Base-by-base conservation (phyloP, 2,113 vertebrate species). In the Mustela nigripes region DNA sequence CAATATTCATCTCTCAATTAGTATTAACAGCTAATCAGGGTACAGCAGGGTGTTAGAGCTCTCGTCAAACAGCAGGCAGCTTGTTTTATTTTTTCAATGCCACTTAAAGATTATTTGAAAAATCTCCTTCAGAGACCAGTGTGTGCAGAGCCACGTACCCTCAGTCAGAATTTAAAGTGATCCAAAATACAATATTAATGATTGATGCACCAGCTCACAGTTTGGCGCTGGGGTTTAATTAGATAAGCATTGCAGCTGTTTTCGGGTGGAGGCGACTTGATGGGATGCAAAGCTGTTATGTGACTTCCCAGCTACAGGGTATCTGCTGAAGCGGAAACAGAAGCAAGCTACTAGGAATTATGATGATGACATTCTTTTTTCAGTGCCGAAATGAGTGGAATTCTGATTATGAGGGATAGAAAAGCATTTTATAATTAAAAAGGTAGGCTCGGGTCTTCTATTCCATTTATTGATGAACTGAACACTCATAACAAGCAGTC, bases 21-120 rank as follows among this genome's bases (percentile, higher is more conserved):
- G 94, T 91, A 87, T 85, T 98, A 97, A 76, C 81, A 97, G 97
- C 82, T 98, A 97, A 98, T 97, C 97, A 98, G 98, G 62, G 86
- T 87, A 60, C 83, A 82, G 92, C 83, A 71, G 97, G 92, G 58
- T 53, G 67, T 92, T 67, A 8, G 94, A 65, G 79, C 36, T 48
- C 91, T 98, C 12, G 24, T 86, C 21, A 79, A 96, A 91, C 94
- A 97, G 95, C 97, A 97, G 97, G 97, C 7, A 89, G 96, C 80
- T 74, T 97, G 92, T 89, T 98, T 98, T 89, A 89, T 97, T 97
- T 96, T 98, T 96, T 94, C 97, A 96, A 92, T 74, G 79, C 80
- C 16, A 22, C 76, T 97, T 97, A 95, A 96, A 98, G 95, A 97
- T 97, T 94, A 97, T 98, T 98, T 98, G 97, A 98, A 98, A 98